Base-by-base conservation (phyloP, 2,113 vertebrate species). In the Progne subis region DNA sequence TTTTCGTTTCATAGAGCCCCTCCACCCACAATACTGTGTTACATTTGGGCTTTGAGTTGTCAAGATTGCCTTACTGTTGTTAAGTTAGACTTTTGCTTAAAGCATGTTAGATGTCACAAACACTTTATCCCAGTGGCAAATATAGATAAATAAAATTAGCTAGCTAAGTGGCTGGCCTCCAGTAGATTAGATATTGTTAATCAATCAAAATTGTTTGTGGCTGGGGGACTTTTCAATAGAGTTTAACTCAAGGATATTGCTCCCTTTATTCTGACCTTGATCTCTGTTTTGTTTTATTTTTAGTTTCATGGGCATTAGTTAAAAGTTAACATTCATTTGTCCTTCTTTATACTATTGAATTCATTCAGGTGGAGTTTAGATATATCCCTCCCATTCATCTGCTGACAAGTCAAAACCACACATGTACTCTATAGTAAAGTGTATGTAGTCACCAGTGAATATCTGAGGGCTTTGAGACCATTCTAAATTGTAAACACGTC, bases 241-340 rank as follows among this genome's bases (percentile, higher is more conserved):
- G 75, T 85, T 64, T 82, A 85, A 90, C 57, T 75, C 41, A 88
- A 88, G 68, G 80, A 53, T 88, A 37, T 56, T 77, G n/a, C 50
- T 67, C 29, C 18, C 16, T 84, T 72, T 93, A 85, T 86, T 88
- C 81, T 60, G 56, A 41, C 32, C n/a, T 59, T 64, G 37, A 81
- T 74, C 72, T 82, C 24, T 60, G 60, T 41, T 93, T 94, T 92
- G 46, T 90, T 86, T 71, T 82, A 23, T 37, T 89, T 92, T 88
- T 92, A 83, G 53, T 84, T 75, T 95, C 47, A 39, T 63, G 81
- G 11, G 69, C 59, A 93, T 96, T 95, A 95, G 85, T 97, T 96
- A 94, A 92, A 97, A 90, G 82, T 95, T 97, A 96, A 80, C 88
- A 93, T 96, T 90, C 63, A 71, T 95, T 97, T 94, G 44, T 94